These are phyloP conservation scores for Silurus aristotelis DNA, from an alignment of 2,797 vertebrate genomes.

Conservation along the genomic window DNA sequence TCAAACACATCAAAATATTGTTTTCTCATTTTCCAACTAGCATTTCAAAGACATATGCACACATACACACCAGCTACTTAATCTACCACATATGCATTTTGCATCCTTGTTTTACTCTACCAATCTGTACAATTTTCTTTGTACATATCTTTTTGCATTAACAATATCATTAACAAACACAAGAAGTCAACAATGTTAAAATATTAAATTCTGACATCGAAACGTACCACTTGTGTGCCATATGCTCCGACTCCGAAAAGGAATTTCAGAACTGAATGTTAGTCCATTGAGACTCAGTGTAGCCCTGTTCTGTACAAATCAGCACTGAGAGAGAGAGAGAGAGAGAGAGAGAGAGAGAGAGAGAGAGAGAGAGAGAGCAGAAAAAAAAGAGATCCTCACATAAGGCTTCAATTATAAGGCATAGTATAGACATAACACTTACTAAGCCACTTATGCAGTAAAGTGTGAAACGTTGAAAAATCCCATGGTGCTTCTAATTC, in stretches of 20 bases:
- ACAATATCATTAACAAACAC: background rate
- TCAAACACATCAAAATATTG: background rate
- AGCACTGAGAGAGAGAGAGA: constrained; percentile 27
- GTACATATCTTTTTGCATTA: background rate
- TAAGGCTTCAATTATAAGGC: constrained; percentile 91
- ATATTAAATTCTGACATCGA: background rate
- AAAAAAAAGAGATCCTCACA: constrained; percentile 81
- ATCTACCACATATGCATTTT: background rate
- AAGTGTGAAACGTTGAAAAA: background rate
- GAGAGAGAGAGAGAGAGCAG: constrained; percentile 47
- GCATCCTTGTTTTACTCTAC: background rate
- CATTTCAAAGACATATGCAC: background rate
- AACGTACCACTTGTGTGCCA: constrained; percentile 24
- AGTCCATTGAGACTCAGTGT: constrained; percentile 14
- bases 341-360: constrained; percentile 32
- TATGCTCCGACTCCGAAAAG: constrained; percentile 20
- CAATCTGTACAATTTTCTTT: background rate
- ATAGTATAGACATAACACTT: constrained; percentile 66
- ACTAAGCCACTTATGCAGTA: constrained; percentile 25
- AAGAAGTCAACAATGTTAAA: background rate
- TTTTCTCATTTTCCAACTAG: background rate
- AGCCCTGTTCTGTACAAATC: constrained; percentile 1
- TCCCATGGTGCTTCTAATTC: background rate
- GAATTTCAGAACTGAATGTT: constrained; percentile 30
- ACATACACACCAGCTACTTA: background rate